Conservation (phyloP, 1,140 invertebrate species). For the Homalodisca vitripennis region DNA sequence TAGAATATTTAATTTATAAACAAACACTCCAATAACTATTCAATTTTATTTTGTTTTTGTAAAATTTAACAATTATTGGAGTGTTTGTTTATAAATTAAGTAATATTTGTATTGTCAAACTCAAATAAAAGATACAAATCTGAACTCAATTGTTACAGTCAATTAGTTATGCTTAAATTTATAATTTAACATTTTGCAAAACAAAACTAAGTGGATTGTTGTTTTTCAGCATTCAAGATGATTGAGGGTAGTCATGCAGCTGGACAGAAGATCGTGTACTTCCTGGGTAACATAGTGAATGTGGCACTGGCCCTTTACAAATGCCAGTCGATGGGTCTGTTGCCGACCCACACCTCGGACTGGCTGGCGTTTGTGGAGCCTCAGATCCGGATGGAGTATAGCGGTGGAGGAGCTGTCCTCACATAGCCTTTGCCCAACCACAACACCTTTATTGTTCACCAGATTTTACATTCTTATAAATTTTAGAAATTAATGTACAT, state of each 20-base stretch:
- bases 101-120: too few relatives aligned
- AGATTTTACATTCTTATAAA: too few relatives aligned
- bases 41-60: too few relatives aligned
- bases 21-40: too few relatives aligned
- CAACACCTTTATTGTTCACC: background rate
- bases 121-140: too few relatives aligned
- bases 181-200: too few relatives aligned
- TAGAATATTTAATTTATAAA: too few relatives aligned
- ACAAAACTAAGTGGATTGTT: background rate
- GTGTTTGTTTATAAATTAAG: too few relatives aligned
- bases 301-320: slow-evolving; percentile 95
- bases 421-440: slow-evolving; percentile 47
- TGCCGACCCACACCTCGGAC: slow-evolving; percentile 97
- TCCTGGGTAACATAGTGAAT: slow-evolving; percentile 93
- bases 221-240: slow-evolving; percentile 80
- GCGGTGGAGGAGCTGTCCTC: slow-evolving; percentile 79
- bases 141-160: too few relatives aligned
- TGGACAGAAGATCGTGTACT: slow-evolving; percentile 92
- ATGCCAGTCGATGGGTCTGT: slow-evolving; percentile 97
- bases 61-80: too few relatives aligned
- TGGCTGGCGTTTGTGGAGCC: slow-evolving; percentile 98
- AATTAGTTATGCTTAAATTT: too few relatives aligned
- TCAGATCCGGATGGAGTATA: slow-evolving; percentile 82
- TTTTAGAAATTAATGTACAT: too few relatives aligned
- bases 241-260: slow-evolving; percentile 91